Evolutionary conservation across 2,113 vertebrate genomes (phyloP).

Genomic region (Polyodon spathula): DNA sequence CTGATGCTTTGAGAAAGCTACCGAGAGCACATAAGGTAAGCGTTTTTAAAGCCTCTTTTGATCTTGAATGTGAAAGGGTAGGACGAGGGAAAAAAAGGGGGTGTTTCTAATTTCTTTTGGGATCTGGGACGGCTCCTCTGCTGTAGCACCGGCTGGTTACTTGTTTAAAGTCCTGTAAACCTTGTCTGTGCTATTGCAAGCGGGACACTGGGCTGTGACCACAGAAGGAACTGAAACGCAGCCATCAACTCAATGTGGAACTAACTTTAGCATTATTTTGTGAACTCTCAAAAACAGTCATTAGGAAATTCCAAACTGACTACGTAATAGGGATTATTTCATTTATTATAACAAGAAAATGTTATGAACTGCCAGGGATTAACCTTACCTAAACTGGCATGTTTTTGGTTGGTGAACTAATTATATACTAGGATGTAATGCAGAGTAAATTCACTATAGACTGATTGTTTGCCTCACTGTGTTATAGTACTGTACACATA

Average conservation of each 20-base stretch:
- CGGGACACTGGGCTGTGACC: conserved; percentile 3
- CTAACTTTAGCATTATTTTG: conserved; percentile 13
- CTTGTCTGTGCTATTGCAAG: neutral
- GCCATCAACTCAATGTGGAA: conserved; percentile 8
- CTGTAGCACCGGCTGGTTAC: neutral
- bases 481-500: too few relatives aligned
- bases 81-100: too few relatives aligned
- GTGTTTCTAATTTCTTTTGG: neutral
- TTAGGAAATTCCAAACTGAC: conserved; percentile 1
- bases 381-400: too few relatives aligned
- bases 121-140: neutral
- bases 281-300: conserved; percentile 2
- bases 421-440: too few relatives aligned
- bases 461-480: too few relatives aligned
- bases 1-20: conserved; percentile 5
- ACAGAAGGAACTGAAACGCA: conserved; percentile 13
- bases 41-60: conserved; percentile 24
- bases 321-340: neutral
- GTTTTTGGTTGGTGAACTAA: too few relatives aligned
- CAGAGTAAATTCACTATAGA: too few relatives aligned
- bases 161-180: neutral
- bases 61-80: neutral
- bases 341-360: too few relatives aligned
- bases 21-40: conserved; percentile 46
- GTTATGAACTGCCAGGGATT: too few relatives aligned